Evolutionary conservation across 1,140 invertebrate species (phyloP), one percentile per base, ranked within the genome.

Genomic region (Dysdera silvatica): DNA sequence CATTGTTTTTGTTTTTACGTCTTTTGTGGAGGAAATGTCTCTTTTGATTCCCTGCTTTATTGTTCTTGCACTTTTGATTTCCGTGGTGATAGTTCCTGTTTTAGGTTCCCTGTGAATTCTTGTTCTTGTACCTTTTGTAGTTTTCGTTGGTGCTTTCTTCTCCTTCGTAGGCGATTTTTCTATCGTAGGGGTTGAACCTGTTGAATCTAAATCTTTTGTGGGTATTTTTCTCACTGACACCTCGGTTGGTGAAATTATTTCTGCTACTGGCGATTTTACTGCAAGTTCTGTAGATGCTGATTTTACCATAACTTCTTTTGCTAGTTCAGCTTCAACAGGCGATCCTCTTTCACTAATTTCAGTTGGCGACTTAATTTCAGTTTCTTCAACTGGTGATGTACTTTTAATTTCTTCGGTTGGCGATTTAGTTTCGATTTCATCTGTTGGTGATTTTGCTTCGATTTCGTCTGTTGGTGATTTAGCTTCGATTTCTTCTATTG

Each of bases 81-180:
- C n/a, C n/a, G n/a, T n/a, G n/a, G n/a, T n/a, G n/a, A n/a, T n/a
- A n/a, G n/a, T n/a, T n/a, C n/a, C n/a, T n/a, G n/a, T n/a, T n/a
- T n/a, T n/a, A n/a, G n/a, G n/a, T n/a, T n/a, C n/a, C n/a, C n/a
- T n/a, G n/a, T n/a, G n/a, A n/a, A n/a, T n/a, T n/a, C n/a, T n/a
- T n/a, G n/a, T 26, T 40, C 5, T 33, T 62, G 5, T 47, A 58
- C n/a, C 37, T 35, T 35, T 54, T 70, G 49, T 35, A 26, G 12
- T 51, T 67, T 60, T 28, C 40, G 16, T 41, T 61, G 59, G 12
- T 33, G 33, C 60, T 58, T 66, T 49, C 62, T 5, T 59, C 10
- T 58, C 26, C 41, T 60, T 69, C 48, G 33, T 61, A 8, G 60
- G 56, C 57, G 53, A 67, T 68, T 58, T 70, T 29, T 48, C n/a